phyloP scores from a whole-genome alignment of 2,797 vertebrate species.

The Poecilia wingei region DNA sequence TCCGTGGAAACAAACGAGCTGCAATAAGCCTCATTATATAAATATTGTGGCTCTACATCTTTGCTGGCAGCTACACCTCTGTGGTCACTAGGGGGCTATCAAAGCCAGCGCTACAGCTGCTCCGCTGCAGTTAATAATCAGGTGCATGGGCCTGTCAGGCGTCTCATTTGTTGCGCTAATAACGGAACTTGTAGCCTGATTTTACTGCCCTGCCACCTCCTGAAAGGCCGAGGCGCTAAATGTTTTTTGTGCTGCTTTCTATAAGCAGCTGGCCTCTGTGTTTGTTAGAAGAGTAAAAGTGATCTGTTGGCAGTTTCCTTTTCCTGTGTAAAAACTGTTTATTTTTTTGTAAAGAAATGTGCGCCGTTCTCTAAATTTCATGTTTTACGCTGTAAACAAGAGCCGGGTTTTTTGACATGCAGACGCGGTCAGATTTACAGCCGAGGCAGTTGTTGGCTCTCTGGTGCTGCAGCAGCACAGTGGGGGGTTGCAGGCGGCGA shows the following conservation, averaged over 20 bases:
- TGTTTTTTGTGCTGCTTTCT: neutral
- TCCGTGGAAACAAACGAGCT: conserved; percentile 31
- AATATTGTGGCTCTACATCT: conserved; percentile 38
- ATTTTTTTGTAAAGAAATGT: neutral
- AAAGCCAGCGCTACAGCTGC: conserved; percentile 43
- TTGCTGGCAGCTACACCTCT: conserved; percentile 52
- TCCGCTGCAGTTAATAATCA: conserved; percentile 50
- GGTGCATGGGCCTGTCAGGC: conserved; percentile 42
- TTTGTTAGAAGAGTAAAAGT: neutral
- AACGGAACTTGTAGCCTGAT: conserved; percentile 38
- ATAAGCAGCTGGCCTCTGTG: conserved; percentile 7
- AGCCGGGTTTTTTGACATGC: conserved; percentile 12
- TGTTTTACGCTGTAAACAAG: too few relatives aligned
- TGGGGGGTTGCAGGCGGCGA: conserved; percentile 32
- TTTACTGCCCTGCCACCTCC: conserved; percentile 25
- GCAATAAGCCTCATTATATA: conserved; percentile 52
- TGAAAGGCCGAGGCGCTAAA: conserved; percentile 32
- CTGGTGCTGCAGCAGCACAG: conserved; percentile 42
- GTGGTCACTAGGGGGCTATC: conserved; percentile 74
- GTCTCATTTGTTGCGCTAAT: conserved; percentile 53
- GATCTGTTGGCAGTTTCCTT: conserved; percentile 1
- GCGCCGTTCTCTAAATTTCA: neutral
- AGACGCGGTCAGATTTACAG: conserved; percentile 64
- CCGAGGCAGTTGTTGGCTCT: conserved; percentile 61
- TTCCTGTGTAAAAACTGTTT: neutral